Percentiles rank a stretch among this genome's conserved stretches.
These are phyloP conservation scores for Sarcophilus harrisii DNA, from an alignment of 2,797 vertebrate genomes.

Conservation along the genomic window DNA sequence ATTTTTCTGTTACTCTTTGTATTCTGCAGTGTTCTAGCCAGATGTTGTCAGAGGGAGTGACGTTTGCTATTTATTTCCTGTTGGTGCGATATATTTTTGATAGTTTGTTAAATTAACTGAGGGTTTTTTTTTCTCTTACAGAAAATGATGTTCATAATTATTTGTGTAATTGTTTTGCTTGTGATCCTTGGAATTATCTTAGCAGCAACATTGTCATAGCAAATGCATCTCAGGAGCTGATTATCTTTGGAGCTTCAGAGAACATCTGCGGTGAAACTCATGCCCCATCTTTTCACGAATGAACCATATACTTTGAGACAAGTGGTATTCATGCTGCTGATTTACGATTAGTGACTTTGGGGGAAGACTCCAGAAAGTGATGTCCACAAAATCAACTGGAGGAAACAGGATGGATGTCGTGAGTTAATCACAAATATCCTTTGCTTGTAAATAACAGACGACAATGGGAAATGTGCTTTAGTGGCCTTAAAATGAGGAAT, in stretches of 20 bases:
- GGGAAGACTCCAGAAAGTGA: conserved; percentile 24
- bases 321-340: background rate
- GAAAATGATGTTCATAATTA: conserved; percentile 90
- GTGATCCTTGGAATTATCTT: conserved; percentile 91
- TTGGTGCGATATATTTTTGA: conserved; percentile 17
- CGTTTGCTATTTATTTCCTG: background rate
- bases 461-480: conserved; percentile 50
- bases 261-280: conserved; percentile 44
- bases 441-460: conserved; percentile 4
- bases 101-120: conserved; percentile 47
- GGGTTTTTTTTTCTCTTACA: conserved; percentile 84
- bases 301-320: conserved; percentile 26
- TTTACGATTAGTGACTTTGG: conserved; percentile 25
- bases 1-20: background rate
- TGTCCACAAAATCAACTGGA: background rate
- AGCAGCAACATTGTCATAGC: conserved; percentile 85
- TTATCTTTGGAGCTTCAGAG: conserved; percentile 60
- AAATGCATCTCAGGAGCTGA: conserved; percentile 64
- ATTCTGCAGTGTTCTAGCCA: background rate
- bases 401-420: conserved; percentile 16
- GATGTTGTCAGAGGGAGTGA: background rate
- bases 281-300: background rate
- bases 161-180: conserved; percentile 87
- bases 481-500: conserved; percentile 60
- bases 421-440: conserved; percentile 1